Base-by-base conservation (phyloP, 2,113 vertebrate species). In the Cacatua alba region DNA sequence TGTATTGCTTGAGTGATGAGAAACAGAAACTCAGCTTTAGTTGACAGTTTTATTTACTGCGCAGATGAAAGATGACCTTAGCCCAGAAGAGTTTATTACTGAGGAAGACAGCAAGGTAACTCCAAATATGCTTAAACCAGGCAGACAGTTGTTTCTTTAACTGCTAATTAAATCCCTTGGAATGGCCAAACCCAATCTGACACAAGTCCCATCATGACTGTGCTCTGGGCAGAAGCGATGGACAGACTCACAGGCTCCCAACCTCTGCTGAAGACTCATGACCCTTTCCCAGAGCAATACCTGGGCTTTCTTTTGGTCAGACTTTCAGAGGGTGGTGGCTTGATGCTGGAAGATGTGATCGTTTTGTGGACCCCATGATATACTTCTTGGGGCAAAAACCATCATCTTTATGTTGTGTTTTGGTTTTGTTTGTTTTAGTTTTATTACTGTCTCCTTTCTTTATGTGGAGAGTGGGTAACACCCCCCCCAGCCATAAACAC, bases 11-110 rank as follows among this genome's bases (percentile, higher is more conserved):
- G 75, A 85, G 69, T 90, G 93, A 92, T 68, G 82, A 84, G 90
- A 81, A 88, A 14, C 90, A 96, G 90, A 86, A 92, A 77, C 65
- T 86, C 71, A 48, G 13, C 72, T 78, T 59, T 14, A 88, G 69
- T 7, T 90, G 92, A 88, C 90, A 90, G 87, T 69, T 94, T 92
- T 91, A 88, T 86, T 95, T 95, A 88, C 69, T 87, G 87, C 29
- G 35, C 49, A 75, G 93, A 85, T 74, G 90, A 95, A 94, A 82
- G 90, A 93, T 80, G 85, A 59, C 77, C 75, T 89, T 67, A 82
- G 87, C 89, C 65, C 89, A 52, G 88, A 90, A 29, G 49, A 70
- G 70, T 91, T 95, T 88, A 91, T 94, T 91, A 59, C 82, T 21
- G 63, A 63, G 2, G 14, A 71, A 75, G 88, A 46, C 65, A 82